phyloP scores from a whole-genome alignment of 2,888 invertebrate genomes.

The Lasioglossum malachurum region DNA sequence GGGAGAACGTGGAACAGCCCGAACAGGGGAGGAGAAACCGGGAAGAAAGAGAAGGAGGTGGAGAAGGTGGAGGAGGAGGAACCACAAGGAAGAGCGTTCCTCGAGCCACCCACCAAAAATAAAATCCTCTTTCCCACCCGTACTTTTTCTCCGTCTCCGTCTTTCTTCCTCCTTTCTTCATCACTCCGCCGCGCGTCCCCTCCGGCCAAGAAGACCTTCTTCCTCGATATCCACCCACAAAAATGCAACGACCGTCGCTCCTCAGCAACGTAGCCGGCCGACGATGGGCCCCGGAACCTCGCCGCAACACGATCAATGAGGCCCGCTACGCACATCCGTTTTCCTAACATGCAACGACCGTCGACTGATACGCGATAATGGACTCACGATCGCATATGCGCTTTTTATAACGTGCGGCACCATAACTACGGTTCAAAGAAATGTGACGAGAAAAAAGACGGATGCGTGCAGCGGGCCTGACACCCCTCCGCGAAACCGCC shows the following conservation, averaged over 20 bases:
- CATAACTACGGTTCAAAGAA: too few relatives aligned
- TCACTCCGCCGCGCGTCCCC: conserved; percentile 52
- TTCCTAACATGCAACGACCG: too few relatives aligned
- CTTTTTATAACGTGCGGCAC: too few relatives aligned
- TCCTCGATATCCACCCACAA: conserved; percentile 73
- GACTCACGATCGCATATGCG: too few relatives aligned
- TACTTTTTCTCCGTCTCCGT: conserved; percentile 46
- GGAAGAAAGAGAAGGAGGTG: conserved; percentile 11
- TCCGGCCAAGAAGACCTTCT: conserved; percentile 66
- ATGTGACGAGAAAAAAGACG: too few relatives aligned
- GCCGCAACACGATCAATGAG: conserved; percentile 22
- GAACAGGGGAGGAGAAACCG: conserved; percentile 17
- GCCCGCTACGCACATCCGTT: too few relatives aligned
- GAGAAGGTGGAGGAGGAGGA: conserved; percentile 26
- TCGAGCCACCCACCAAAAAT: conserved; percentile 70
- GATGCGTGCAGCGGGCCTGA: too few relatives aligned
- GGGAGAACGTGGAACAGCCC: conserved; percentile 54
- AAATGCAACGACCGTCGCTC: conserved; percentile 69
- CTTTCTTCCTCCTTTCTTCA: conserved; percentile 21
- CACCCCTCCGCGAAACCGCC: too few relatives aligned
- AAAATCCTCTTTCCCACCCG: conserved; percentile 69
- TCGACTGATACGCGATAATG: too few relatives aligned
- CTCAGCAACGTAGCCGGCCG: conserved; percentile 53
- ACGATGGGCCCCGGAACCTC: conserved; percentile 40
- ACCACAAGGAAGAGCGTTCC: conserved; percentile 51